Percentiles rank a stretch among this genome's conserved stretches.
phyloP scores from a whole-genome alignment of 92 coral and sea anemone species.

The Siderastrea siderea region DNA sequence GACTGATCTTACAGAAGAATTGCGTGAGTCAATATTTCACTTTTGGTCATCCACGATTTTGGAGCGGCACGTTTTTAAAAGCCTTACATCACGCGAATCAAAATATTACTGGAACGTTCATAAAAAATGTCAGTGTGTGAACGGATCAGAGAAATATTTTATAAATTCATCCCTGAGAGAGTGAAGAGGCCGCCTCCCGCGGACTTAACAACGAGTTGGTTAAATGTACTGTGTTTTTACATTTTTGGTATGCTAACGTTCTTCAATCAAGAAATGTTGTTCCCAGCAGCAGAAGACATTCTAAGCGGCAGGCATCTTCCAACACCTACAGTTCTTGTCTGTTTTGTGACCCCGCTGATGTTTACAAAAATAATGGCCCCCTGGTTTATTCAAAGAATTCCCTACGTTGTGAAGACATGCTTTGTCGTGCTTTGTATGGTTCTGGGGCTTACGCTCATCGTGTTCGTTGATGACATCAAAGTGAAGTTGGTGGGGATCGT shows the following conservation, averaged over 20 bases:
- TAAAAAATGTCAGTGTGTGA: no score
- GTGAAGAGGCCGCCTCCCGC: constrained; percentile 15
- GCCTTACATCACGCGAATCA: no score
- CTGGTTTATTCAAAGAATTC: constrained; percentile 80
- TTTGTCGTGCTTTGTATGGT: constrained; percentile 59
- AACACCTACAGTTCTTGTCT: constrained; percentile 71
- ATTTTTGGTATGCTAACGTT: constrained; percentile 76
- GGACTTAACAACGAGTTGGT: background rate
- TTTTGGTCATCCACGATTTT: no score
- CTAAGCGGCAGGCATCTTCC: constrained; percentile 79
- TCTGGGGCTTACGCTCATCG: constrained; percentile 68
- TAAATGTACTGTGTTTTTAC: constrained; percentile 64
- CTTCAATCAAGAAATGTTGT: constrained; percentile 86
- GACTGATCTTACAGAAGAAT: no score
- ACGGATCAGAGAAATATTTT: constrained; percentile 43
- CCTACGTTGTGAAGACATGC: constrained; percentile 66
- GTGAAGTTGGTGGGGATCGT: constrained; percentile 79
- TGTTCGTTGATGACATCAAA: constrained; percentile 38
- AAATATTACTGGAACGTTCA: no score
- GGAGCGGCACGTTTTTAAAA: no score
- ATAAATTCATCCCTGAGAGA: constrained; percentile 43
- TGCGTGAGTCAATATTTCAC: no score
- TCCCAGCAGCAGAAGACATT: constrained; percentile 83
- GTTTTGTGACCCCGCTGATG: constrained; percentile 82
- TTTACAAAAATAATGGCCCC: constrained; percentile 74